These are phyloP conservation scores for Gadus chalcogrammus DNA, from an alignment of 2,113 vertebrate species.

Conservation along the genomic window DNA sequence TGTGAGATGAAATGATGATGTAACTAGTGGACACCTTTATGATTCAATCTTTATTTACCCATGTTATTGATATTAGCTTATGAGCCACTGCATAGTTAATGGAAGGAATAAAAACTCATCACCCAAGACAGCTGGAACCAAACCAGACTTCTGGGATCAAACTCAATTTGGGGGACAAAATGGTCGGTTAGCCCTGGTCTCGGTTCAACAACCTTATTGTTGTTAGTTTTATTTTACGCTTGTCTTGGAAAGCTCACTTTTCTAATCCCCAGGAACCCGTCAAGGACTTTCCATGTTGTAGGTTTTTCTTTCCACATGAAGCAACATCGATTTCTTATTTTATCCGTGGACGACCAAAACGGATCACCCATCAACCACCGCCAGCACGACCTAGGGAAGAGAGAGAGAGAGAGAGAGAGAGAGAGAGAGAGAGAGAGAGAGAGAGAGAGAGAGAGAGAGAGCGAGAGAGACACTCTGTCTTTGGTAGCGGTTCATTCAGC, in stretches of 20 bases:
- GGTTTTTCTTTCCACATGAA: constrained; percentile 43
- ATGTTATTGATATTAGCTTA: no score
- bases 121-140: constrained; percentile 39
- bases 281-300: constrained; percentile 49
- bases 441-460: neutral
- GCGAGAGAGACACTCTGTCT: constrained; percentile 30
- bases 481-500: constrained; percentile 55
- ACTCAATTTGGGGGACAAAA: constrained; percentile 58
- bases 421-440: neutral
- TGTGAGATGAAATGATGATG: no score
- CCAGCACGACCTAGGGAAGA: neutral
- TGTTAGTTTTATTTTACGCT: constrained; percentile 53
- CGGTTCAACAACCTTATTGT: constrained; percentile 46
- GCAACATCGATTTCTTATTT: constrained; percentile 69
- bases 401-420: neutral
- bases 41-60: no score
- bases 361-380: constrained; percentile 31
- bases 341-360: constrained; percentile 67
- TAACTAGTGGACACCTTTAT: no score
- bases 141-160: constrained; percentile 50
- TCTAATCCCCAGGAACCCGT: constrained; percentile 59
- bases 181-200: constrained; percentile 35
- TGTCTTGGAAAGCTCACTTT: constrained; percentile 65
- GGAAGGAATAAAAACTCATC: constrained; percentile 8
- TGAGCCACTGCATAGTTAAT: no score